Percentiles rank a stretch among this genome's conserved stretches.
Evolutionary conservation across 1,140 invertebrate genomes (phyloP).

Genomic region (Melitaea cinxia): DNA sequence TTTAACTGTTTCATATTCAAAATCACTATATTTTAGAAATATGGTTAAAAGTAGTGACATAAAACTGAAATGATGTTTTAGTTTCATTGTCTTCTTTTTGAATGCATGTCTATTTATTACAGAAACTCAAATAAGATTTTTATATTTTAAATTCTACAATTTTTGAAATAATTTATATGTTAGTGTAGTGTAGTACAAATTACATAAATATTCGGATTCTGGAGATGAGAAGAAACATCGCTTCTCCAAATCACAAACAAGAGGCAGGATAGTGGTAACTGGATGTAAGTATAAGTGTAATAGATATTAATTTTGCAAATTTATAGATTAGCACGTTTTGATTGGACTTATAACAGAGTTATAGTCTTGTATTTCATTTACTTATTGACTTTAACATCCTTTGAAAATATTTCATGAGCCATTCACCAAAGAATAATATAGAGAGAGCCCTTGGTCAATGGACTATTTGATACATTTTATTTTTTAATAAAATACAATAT

Average conservation of each 20-base stretch:
- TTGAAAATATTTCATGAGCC: slow-evolving; percentile 49
- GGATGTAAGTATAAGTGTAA: slow-evolving; percentile 36
- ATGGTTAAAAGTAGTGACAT: slow-evolving; percentile 20
- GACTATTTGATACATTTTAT: slow-evolving; percentile 20
- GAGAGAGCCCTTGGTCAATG: not conserved
- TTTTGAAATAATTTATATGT: slow-evolving; percentile 26
- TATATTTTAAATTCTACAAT: slow-evolving; percentile 23
- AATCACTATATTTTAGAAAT: slow-evolving; percentile 14
- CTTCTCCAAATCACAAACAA: slow-evolving; percentile 23
- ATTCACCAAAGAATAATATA: slow-evolving; percentile 61
- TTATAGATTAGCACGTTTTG: slow-evolving; percentile 28
- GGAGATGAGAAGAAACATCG: slow-evolving; percentile 34
- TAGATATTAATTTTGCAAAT: slow-evolving; percentile 16
- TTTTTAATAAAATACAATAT: slow-evolving; percentile 18
- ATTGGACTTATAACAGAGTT: slow-evolving; percentile 59
- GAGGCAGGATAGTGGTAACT: slow-evolving; percentile 40
- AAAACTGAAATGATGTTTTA: slow-evolving; percentile 3
- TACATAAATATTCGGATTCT: slow-evolving; percentile 33
- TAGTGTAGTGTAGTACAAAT: slow-evolving; percentile 46
- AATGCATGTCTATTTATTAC: slow-evolving; percentile 35
- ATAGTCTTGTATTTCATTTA: slow-evolving; percentile 49
- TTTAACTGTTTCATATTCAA: slow-evolving; percentile 19
- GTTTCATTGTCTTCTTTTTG: slow-evolving; percentile 18
- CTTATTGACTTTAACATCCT: slow-evolving; percentile 47
- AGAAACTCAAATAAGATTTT: slow-evolving; percentile 22